Evolutionary conservation across 2,113 vertebrate species (phyloP).

Genomic region (Micronycteris hirsuta): DNA sequence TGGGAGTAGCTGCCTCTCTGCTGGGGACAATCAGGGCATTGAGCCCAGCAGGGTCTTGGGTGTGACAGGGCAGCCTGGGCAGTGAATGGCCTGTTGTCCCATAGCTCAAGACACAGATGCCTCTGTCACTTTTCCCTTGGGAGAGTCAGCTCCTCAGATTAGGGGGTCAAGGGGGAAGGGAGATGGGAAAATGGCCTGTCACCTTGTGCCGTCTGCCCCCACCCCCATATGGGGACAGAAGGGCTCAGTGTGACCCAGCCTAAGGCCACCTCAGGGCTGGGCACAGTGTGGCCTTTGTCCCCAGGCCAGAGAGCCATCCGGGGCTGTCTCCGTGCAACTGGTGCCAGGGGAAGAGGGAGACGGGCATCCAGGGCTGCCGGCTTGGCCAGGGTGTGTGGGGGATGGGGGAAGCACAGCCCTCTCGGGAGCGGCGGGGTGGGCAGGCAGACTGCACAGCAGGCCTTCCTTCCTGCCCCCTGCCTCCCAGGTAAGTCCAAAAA

Average conservation of each 20-base stretch:
- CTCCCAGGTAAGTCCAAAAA: background rate
- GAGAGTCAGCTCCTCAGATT: slow-evolving; percentile 52
- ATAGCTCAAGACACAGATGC: slow-evolving; percentile 52
- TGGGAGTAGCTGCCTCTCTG: background rate
- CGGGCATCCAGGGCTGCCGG: background rate
- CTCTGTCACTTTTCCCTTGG: slow-evolving; percentile 62
- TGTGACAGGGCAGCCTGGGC: slow-evolving; percentile 44
- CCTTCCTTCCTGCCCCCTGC: background rate
- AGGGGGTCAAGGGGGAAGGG: slow-evolving; percentile 38
- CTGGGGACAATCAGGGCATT: slow-evolving; percentile 64
- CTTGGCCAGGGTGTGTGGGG: background rate
- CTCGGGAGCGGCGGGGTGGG: background rate
- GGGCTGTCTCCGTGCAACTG: slow-evolving; percentile 60
- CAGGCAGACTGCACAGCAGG: background rate
- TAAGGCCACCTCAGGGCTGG: slow-evolving; percentile 39
- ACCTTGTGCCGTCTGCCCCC: slow-evolving; percentile 65
- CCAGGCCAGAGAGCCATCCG: slow-evolving; percentile 62
- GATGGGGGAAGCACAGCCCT: background rate
- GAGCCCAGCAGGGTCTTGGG: slow-evolving; percentile 52
- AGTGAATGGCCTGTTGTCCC: slow-evolving; percentile 64
- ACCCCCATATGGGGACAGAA: slow-evolving; percentile 61
- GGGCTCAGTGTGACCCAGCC: slow-evolving; percentile 63
- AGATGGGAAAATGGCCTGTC: slow-evolving; percentile 58
- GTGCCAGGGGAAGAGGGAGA: slow-evolving; percentile 61
- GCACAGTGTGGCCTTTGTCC: slow-evolving; percentile 74